Evolutionary conservation across 2,888 invertebrate genomes (phyloP).

Genomic region (Drosophila infuscata): DNA sequence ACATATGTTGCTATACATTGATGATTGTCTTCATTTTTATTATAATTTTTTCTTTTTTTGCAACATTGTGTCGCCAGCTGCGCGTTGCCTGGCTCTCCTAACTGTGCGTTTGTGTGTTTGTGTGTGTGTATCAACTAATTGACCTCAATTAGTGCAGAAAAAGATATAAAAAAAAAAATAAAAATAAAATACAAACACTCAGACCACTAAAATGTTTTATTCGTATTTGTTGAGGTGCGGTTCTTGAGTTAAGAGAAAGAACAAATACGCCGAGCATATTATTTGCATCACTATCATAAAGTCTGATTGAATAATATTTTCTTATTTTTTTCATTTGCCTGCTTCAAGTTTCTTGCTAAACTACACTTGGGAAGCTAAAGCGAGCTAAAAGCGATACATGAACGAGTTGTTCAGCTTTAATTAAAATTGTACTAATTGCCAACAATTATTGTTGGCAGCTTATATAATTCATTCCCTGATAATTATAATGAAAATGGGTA

Average conservation of each 20-base stretch:
- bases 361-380: not conserved
- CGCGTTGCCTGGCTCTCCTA: constrained; percentile 21
- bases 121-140: constrained; percentile 80
- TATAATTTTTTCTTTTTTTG: constrained; percentile 8
- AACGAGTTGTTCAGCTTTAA: not conserved
- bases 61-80: constrained; percentile 57
- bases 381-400: not conserved
- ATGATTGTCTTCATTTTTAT: constrained; percentile 51
- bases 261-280: constrained; percentile 30
- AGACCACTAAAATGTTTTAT: constrained; percentile 37
- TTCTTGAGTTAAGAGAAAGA: constrained; percentile 19
- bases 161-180: constrained; percentile 17
- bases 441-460: not conserved
- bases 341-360: not conserved
- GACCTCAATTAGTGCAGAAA: constrained; percentile 82
- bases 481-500: not conserved
- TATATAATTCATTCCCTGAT: not conserved
- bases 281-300: constrained; percentile 19
- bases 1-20: constrained; percentile 60
- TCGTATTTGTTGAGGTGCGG: constrained; percentile 48
- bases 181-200: constrained; percentile 19
- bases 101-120: constrained; percentile 15
- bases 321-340: not conserved
- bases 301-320: constrained; percentile 3
- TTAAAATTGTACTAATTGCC: not conserved